These are phyloP conservation scores for Deilephila elpenor DNA, from an alignment of 2,888 invertebrate species.

Conservation along the genomic window DNA sequence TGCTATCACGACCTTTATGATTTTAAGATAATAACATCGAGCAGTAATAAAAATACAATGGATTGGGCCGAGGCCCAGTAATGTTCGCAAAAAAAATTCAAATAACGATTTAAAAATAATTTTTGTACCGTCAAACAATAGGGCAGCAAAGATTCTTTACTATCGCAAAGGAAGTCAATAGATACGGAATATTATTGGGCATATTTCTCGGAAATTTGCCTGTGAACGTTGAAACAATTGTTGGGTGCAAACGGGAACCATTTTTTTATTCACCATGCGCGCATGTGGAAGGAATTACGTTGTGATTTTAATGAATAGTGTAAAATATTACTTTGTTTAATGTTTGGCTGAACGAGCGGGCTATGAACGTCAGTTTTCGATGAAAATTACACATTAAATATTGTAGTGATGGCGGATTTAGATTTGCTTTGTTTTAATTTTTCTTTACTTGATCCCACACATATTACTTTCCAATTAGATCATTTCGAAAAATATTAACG, in stretches of 20 bases:
- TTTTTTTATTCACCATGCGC: constrained; percentile 64
- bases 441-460: not conserved
- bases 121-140: constrained; percentile 74
- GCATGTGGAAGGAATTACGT: constrained; percentile 38
- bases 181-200: constrained; percentile 70
- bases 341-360: not conserved
- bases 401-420: constrained; percentile 7
- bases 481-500: too few species aligned
- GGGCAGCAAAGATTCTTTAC: constrained; percentile 66
- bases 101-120: constrained; percentile 78
- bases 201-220: constrained; percentile 65
- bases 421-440: not conserved
- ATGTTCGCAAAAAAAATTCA: constrained; percentile 64
- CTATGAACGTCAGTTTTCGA: not conserved
- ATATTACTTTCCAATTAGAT: not conserved
- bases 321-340: constrained; percentile 14
- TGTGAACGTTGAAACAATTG: constrained; percentile 66
- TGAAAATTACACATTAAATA: not conserved
- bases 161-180: constrained; percentile 80
- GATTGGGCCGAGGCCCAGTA: constrained; percentile 47
- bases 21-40: constrained; percentile 59
- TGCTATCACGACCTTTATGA: constrained; percentile 51
- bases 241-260: constrained; percentile 46
- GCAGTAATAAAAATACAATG: constrained; percentile 72
- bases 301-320: constrained; percentile 30